Percentiles rank a stretch among this genome's conserved stretches.
Conservation (phyloP, 2,113 vertebrate genomes). For the Prunella himalayana region DNA sequence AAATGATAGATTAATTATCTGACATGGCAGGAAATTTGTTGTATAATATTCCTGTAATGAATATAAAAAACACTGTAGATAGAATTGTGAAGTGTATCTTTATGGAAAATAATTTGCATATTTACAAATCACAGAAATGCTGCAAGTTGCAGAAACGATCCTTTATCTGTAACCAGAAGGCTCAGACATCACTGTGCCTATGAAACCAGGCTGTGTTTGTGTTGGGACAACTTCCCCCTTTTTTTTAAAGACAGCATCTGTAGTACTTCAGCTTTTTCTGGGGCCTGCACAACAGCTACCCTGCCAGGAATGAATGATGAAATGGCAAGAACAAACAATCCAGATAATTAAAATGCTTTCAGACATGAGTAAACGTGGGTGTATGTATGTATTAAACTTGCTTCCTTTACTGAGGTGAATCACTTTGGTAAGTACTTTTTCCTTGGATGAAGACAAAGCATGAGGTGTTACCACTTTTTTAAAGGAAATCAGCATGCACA, state of each 20-base stretch:
- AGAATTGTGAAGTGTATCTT: slow-evolving; percentile 55
- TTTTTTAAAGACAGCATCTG: neutral
- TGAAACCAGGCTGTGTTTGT: neutral
- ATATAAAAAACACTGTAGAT: slow-evolving; percentile 72
- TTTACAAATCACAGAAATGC: neutral
- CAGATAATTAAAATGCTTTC: slow-evolving; percentile 40
- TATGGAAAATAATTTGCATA: slow-evolving; percentile 31
- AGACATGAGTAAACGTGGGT: slow-evolving; percentile 1
- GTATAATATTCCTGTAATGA: slow-evolving; percentile 78
- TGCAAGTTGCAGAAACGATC: neutral
- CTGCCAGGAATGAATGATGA: neutral
- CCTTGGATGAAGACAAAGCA: neutral
- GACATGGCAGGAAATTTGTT: slow-evolving; percentile 49
- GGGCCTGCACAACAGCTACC: neutral
- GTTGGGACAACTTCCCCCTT: neutral
- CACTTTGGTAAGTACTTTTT: neutral
- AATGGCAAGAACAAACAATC: neutral
- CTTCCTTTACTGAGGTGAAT: neutral
- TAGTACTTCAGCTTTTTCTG: neutral
- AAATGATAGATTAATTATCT: slow-evolving; percentile 25
- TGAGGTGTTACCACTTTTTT: neutral
- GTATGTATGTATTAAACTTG: neutral
- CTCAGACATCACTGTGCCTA: neutral
- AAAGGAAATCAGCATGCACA: neutral
- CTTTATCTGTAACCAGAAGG: neutral